Evolutionary conservation across 2,113 vertebrate species (phyloP).

Genomic region (Ammodramus savannarum): DNA sequence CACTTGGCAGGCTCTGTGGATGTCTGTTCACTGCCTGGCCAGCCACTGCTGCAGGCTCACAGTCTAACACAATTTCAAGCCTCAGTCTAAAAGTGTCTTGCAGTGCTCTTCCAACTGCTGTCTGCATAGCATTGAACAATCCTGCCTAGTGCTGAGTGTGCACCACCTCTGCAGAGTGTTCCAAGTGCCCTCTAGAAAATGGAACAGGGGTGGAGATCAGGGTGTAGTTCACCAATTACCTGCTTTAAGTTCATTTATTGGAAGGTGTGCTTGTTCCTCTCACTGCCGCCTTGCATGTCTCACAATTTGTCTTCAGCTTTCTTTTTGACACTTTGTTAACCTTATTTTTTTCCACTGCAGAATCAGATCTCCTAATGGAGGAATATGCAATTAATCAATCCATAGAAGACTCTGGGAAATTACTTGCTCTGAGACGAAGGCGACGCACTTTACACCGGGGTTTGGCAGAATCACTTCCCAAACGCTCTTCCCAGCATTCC

Average conservation of each 20-base stretch:
- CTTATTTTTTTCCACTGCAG: slow-evolving; percentile 54
- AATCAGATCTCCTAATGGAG: slow-evolving; percentile 87
- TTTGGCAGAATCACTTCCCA: slow-evolving; percentile 77
- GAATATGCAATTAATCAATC: slow-evolving; percentile 81
- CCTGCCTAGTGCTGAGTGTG: background rate
- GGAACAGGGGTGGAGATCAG: background rate
- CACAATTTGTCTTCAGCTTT: background rate
- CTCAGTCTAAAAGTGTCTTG: background rate
- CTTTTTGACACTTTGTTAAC: background rate
- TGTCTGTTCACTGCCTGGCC: background rate
- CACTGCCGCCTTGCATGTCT: background rate
- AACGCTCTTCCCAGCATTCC: slow-evolving; percentile 54
- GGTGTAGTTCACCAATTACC: background rate
- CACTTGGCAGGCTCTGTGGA: background rate
- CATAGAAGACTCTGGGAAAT: slow-evolving; percentile 81
- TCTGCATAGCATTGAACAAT: background rate
- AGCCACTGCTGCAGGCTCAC: background rate
- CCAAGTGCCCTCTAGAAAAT: background rate
- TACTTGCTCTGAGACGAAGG: slow-evolving; percentile 77
- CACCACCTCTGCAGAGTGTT: background rate
- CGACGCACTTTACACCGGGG: slow-evolving; percentile 81
- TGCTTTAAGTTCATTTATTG: background rate
- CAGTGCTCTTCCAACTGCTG: background rate
- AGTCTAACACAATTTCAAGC: background rate
- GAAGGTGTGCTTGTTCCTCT: background rate